Base-by-base conservation (phyloP, 2,888 invertebrate species). In the Dendrolimus pini region DNA sequence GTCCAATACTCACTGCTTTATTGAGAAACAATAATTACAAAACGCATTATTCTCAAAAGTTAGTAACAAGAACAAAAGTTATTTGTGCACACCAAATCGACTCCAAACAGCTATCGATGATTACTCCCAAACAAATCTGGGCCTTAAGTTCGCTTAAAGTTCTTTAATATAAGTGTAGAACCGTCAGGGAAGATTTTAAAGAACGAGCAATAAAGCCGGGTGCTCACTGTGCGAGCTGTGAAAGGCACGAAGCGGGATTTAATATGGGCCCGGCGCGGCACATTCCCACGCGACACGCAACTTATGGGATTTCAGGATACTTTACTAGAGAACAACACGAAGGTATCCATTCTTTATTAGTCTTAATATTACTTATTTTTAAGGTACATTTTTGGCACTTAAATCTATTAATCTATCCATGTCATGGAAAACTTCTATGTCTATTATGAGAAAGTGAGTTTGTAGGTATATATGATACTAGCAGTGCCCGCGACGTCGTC, bases 81-180 rank as follows among this genome's bases (percentile, higher is more conserved):
- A 47, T 47, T 47, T 59, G 57, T 55, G 57, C 47, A 58, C 55
- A 58, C 58, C 58, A 47, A 12, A 47, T 47, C 47, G 47, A 30
- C 30, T 47, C 12, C 9, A 7, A 47, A 47, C 12, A 8, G 30
- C 30, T 30, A 47, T 47, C 47, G 47, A 47, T 47, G 47, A 47
- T 47, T 47, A 30, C 30, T 30, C 12, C 47, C 47, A 47, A 47
- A 47, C 12, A 12, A 47, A 47, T 12, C 47, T 47, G 9, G 47
- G 47, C 47, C 12, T 47, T 47, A 59, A 60, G 56, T 59, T 60
- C 54, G 47, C 58, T 64, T 61, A 70, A 77, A 77, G 71, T 77
- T 74, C 62, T 70, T 66, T 70, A 75, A 77, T 76, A 77, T 66
- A 65, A 63, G 63, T 63, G 62, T 60, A 62, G 62, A 69, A 58